Evolutionary conservation across 92 coral and sea anemone species (phyloP), one percentile per base, ranked within the genome.

Genomic region (Epizoanthus rinbou): DNA sequence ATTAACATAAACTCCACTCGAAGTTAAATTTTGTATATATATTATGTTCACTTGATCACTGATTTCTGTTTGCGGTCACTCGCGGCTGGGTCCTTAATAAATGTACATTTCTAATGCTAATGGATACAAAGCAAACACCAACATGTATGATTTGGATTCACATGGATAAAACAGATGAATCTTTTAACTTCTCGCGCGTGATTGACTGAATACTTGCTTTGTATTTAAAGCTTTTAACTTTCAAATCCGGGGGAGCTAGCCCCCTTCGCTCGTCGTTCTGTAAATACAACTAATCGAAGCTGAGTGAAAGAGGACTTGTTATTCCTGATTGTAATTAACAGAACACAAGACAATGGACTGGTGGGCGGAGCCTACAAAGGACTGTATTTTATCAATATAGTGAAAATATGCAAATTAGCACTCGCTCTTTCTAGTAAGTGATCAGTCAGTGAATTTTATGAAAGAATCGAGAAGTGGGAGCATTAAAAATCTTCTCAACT

Each of bases 311-410:
- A 57, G 2, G 58, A 11, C 82, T 78, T 62, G 59, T 78, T 78
- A 56, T 78, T 39, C 70, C 70, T 41, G 54, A 60, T 39, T 50
- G 83, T 80, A 85, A 85, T 89, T 89, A 81, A 69, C 83, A 57
- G 62, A 68, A 76, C 73, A 89, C 92, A 89, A 89, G 81, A 75
- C 83, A 76, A 54, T 68, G 65, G 79, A 31, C 74, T 18, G 18
- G 84, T 66, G 86, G 92, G 88, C 75, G 92, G 89, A 75, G 87
- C 74, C 73, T 45, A 21, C 15, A 74, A 68, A 78, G 82, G 71
- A 62, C 82, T 78, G 71, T 62, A 78, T 78, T 78, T 60, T 60
- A 78, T 78, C 82, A 60, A 62, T 78, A 78, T 22, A 78, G 43
- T 78, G 21, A 6, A 8, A 57, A 57, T 78, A 78, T 78, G 82